Conservation (phyloP, 2,888 invertebrate genomes). For the Calliopum simillimum region DNA sequence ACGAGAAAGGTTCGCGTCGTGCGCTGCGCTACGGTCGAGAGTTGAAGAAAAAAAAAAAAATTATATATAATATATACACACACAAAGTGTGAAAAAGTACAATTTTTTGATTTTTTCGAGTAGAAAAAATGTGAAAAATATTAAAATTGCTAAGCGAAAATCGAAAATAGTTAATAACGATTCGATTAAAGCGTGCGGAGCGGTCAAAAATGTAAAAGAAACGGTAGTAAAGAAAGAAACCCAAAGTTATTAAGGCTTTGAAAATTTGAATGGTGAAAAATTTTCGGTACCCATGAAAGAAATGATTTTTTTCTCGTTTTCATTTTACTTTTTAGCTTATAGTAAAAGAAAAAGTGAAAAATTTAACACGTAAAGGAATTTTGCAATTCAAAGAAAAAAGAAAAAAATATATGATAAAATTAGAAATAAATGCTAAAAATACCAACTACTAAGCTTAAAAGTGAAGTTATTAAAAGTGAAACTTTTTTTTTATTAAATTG, state of each 20-base stretch:
- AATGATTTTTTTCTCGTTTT: conserved; percentile 9
- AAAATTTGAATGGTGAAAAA: conserved; percentile 15
- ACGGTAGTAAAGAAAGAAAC: background rate
- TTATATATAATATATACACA: conserved; percentile 45
- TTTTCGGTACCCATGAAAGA: conserved; percentile 30
- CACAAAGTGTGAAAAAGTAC: conserved; percentile 40
- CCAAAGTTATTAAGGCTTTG: background rate
- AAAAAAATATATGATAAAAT: background rate
- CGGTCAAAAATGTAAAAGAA: no score
- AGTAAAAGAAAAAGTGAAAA: no score
- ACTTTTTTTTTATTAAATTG: background rate
- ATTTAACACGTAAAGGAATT: no score
- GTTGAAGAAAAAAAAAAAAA: conserved; percentile 54
- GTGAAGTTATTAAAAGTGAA: no score
- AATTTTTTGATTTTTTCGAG: conserved; percentile 39
- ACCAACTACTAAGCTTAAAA: no score
- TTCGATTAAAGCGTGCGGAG: no score
- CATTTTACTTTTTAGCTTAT: no score
- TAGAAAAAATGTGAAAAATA: conserved; percentile 32
- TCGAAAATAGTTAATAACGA: background rate
- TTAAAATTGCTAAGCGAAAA: background rate
- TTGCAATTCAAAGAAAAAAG: background rate
- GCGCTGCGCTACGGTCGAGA: conserved; percentile 58
- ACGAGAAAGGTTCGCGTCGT: conserved; percentile 66
- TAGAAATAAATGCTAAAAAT: background rate